These are phyloP conservation scores for Norana najaformis DNA, from an alignment of 2,888 invertebrate genomes.

Conservation along the genomic window DNA sequence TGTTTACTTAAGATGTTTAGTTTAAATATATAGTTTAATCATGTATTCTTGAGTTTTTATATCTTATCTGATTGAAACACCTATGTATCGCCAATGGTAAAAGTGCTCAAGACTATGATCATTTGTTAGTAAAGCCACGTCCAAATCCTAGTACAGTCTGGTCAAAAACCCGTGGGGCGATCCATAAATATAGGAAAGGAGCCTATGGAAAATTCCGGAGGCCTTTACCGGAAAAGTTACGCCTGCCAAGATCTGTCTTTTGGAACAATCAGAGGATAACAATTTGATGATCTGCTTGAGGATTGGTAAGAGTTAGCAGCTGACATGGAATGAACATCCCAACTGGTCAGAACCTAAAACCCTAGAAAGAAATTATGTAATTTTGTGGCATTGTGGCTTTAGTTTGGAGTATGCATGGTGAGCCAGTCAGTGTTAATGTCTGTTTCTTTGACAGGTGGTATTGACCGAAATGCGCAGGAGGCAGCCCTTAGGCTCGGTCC, in stretches of 20 bases:
- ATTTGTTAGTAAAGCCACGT: not conserved
- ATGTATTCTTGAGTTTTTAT: not conserved
- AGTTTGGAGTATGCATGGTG: not conserved
- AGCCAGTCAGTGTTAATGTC: not conserved
- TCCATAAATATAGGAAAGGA: not conserved
- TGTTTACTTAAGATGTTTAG: not conserved
- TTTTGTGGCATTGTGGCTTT: not conserved
- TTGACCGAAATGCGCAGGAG: constrained; percentile 66
- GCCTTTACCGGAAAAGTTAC: too few species aligned
- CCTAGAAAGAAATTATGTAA: not conserved
- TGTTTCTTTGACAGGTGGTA: constrained; percentile 61
- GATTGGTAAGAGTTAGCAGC: not conserved
- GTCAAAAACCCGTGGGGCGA: not conserved
- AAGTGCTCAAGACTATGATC: not conserved
- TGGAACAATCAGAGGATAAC: too few species aligned
- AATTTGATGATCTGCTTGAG: too few species aligned
- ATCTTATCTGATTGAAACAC: not conserved
- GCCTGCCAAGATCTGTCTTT: too few species aligned
- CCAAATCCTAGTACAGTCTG: not conserved
- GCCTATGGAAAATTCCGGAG: not conserved
- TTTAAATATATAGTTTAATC: too few species aligned
- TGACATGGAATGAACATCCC: not conserved
- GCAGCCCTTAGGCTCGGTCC: constrained; percentile 77
- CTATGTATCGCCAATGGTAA: not conserved
- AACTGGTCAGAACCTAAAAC: not conserved